Evolutionary conservation across 2,888 invertebrate species (phyloP).

Genomic region (Thymelicus lineola): DNA sequence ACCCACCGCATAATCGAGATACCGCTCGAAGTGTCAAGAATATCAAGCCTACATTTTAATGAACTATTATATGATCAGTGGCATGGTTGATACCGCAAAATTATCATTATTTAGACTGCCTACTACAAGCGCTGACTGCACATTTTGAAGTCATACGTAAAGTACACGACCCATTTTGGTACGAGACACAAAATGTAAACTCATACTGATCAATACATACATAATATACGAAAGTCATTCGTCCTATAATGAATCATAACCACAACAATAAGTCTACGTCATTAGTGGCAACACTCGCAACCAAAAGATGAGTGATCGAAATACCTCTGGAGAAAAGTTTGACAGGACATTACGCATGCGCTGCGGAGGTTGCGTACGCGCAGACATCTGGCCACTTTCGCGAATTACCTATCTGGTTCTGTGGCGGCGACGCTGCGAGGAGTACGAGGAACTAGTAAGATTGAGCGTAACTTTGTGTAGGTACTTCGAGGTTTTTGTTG

Average conservation of each 20-base stretch:
- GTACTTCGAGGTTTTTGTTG: background rate
- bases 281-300: background rate
- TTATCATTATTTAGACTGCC: too few species aligned
- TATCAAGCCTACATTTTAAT: too few species aligned
- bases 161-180: background rate
- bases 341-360: conserved; percentile 75
- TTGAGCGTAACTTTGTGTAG: background rate
- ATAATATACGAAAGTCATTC: conserved; percentile 12
- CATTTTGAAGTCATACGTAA: background rate
- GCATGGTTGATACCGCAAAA: too few species aligned
- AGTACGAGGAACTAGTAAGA: background rate
- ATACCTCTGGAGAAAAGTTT: conserved; percentile 76
- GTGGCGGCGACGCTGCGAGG: background rate
- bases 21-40: too few species aligned
- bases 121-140: too few species aligned
- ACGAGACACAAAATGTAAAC: background rate
- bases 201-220: background rate
- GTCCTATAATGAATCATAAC: conserved; percentile 35
- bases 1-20: too few species aligned
- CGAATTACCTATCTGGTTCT: conserved; percentile 44
- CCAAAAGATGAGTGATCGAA: conserved; percentile 56
- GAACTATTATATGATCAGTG: too few species aligned
- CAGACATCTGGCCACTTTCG: conserved; percentile 74
- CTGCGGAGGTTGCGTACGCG: conserved; percentile 69
- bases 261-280: conserved; percentile 33